These are phyloP conservation scores for Hydrozoanthus tunicans DNA, from an alignment of 64 coral and sea anemone species.

Conservation along the genomic window DNA sequence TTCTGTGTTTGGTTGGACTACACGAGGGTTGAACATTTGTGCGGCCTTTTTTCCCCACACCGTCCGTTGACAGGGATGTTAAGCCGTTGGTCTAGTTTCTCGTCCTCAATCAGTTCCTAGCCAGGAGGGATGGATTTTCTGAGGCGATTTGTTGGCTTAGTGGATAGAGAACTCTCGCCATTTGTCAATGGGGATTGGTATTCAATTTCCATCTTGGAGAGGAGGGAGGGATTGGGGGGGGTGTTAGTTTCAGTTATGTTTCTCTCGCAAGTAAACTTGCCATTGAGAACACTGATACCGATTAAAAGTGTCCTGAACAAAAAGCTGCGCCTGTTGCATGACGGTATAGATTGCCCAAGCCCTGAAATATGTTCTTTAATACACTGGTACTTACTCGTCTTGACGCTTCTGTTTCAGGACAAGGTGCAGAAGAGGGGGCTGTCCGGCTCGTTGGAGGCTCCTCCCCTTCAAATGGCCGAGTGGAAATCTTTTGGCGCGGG, in stretches of 20 bases:
- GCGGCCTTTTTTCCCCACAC: too few relatives aligned
- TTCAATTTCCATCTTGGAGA: too few relatives aligned
- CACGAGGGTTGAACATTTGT: too few relatives aligned
- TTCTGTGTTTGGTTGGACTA: not conserved
- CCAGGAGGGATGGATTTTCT: too few relatives aligned
- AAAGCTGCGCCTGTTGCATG: not conserved
- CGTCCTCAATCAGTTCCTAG: too few relatives aligned
- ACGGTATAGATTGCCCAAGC: not conserved
- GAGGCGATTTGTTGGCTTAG: too few relatives aligned
- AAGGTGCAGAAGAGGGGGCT: slow-evolving; percentile 75
- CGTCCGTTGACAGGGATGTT: too few relatives aligned
- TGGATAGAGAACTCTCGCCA: too few relatives aligned
- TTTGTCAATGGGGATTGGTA: too few relatives aligned
- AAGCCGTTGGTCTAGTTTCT: not conserved
- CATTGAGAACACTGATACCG: not conserved
- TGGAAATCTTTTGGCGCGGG: slow-evolving; percentile 82
- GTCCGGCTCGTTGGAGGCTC: slow-evolving; percentile 72
- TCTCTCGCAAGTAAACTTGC: not conserved
- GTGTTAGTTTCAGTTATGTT: not conserved
- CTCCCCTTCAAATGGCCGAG: slow-evolving; percentile 65
- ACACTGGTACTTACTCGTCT: not conserved
- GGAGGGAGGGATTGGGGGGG: too few relatives aligned
- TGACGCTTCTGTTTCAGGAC: slow-evolving; percentile 41
- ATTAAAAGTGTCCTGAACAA: too few relatives aligned
- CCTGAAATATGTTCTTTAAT: not conserved